phyloP scores from a whole-genome alignment of 2,888 invertebrate species.

The Tenodera sinensis region DNA sequence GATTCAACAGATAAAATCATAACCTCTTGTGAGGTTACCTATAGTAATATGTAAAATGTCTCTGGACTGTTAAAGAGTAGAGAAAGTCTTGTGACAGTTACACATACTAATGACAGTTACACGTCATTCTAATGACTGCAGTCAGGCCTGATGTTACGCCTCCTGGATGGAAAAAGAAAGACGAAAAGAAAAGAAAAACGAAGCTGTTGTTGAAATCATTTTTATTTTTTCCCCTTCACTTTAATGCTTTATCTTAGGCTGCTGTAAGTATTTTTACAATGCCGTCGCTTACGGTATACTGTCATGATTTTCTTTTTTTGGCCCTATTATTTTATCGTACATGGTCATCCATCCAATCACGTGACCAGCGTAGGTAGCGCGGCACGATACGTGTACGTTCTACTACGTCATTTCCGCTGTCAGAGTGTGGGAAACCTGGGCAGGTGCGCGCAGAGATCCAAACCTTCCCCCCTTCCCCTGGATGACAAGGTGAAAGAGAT shows the following conservation, averaged over 20 bases:
- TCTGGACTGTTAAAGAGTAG: too few relatives aligned
- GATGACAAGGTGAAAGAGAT: not conserved
- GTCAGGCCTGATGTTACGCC: not conserved
- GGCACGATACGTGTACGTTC: not conserved
- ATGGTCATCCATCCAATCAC: not conserved
- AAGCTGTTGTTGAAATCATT: not conserved
- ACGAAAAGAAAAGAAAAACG: not conserved
- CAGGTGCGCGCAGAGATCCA: not conserved
- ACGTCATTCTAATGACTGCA: not conserved
- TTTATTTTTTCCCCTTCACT: not conserved
- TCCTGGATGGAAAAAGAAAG: not conserved
- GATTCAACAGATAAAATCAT: too few relatives aligned
- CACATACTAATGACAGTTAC: not conserved
- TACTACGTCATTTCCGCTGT: conserved; percentile 3
- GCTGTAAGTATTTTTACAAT: not conserved
- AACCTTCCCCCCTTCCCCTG: not conserved
- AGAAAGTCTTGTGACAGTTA: too few relatives aligned
- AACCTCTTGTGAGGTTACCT: too few relatives aligned
- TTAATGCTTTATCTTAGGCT: not conserved
- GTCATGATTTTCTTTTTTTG: not conserved
- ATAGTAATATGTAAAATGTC: too few relatives aligned
- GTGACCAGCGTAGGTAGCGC: not conserved
- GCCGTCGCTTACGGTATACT: not conserved
- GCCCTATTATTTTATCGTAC: not conserved
- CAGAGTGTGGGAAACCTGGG: conserved; percentile 11